Percentiles rank a stretch among this genome's conserved stretches.
phyloP scores from a whole-genome alignment of 2,797 vertebrate species.

The Enteromius thamalakanensis region DNA sequence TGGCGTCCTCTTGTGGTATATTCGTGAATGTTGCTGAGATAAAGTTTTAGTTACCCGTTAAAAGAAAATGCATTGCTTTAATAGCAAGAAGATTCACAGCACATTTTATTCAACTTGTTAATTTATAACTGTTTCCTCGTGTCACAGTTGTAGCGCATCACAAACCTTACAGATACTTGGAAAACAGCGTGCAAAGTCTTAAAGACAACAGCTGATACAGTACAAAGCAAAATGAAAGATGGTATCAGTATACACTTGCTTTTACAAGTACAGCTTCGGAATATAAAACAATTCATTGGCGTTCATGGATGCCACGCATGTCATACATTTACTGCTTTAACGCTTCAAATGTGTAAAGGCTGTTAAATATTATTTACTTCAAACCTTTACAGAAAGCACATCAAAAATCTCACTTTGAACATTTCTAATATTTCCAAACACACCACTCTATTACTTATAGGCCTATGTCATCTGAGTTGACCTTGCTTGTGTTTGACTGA shows the following conservation, averaged over 20 bases:
- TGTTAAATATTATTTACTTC: background rate
- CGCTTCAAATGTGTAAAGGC: background rate
- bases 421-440: background rate
- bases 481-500: background rate
- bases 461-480: background rate
- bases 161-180: background rate
- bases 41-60: background rate
- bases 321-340: slow-evolving; percentile 9
- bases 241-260: background rate
- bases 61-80: background rate
- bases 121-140: background rate
- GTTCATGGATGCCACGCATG: background rate
- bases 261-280: background rate
- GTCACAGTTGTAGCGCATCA: background rate
- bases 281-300: slow-evolving; percentile 29
- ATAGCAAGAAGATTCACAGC: slow-evolving; percentile 3
- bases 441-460: background rate
- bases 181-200: background rate
- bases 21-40: background rate
- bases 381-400: slow-evolving; percentile 5
- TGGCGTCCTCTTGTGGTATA: background rate
- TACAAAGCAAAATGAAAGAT: slow-evolving; percentile 8
- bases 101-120: background rate
- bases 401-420: background rate
- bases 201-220: background rate